phyloP scores from a whole-genome alignment of 1,140 invertebrate genomes.

The Eciton burchellii region DNA sequence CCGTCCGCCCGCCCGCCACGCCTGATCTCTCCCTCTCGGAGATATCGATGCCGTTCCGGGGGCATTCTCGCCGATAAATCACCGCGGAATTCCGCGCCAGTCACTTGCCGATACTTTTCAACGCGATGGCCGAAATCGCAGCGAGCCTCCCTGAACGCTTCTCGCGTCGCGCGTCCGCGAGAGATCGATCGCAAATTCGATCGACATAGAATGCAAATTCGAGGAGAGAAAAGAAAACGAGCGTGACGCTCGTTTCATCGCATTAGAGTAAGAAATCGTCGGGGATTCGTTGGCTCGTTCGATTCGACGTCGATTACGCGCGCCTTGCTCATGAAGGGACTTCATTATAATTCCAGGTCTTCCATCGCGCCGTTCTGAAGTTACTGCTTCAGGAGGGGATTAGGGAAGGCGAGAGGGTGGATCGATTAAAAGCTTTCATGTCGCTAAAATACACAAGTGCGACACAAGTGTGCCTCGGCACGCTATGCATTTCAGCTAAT shows the following conservation, averaged over 20 bases:
- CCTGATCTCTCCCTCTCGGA: slow-evolving; percentile 57
- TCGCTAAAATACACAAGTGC: slow-evolving; percentile 41
- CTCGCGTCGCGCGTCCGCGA: not conserved
- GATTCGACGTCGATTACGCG: not conserved
- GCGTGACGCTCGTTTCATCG: too few relatives aligned
- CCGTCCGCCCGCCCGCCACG: too few relatives aligned
- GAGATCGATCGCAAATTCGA: not conserved
- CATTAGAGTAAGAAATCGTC: too few relatives aligned
- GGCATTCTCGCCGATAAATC: slow-evolving; percentile 52
- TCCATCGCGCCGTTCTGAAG: too few relatives aligned
- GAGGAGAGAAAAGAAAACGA: too few relatives aligned
- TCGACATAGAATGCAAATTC: too few relatives aligned
- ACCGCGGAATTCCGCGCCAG: slow-evolving; percentile 49
- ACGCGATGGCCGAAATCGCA: slow-evolving; percentile 35
- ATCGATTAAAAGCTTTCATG: slow-evolving; percentile 33
- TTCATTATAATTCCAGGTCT: not conserved
- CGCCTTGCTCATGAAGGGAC: not conserved
- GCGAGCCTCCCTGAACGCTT: not conserved
- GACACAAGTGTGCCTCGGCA: slow-evolving; percentile 2
- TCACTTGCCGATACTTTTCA: slow-evolving; percentile 40
- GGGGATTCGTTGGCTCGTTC: too few relatives aligned
- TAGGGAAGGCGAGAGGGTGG: too few relatives aligned
- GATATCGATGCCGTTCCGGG: slow-evolving; percentile 56
- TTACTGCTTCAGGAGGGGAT: slow-evolving; percentile 10
- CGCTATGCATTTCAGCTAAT: slow-evolving; percentile 45